These are phyloP conservation scores for Osmerus eperlanus DNA, from an alignment of 2,113 vertebrate genomes.

Conservation along the genomic window DNA sequence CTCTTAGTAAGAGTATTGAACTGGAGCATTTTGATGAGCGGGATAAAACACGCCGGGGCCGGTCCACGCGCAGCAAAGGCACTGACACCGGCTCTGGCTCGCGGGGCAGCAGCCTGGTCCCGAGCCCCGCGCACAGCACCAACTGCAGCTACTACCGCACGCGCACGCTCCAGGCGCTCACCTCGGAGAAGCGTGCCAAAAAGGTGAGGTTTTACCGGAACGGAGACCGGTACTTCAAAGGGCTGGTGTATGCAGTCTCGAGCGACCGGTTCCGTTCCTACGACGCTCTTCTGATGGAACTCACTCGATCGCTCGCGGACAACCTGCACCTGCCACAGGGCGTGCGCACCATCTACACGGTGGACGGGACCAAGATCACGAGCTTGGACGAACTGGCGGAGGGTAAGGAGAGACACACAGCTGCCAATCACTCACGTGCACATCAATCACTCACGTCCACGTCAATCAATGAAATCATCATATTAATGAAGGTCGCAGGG, in stretches of 20 bases:
- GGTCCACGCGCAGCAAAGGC: slow-evolving; percentile 65
- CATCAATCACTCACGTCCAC: background rate
- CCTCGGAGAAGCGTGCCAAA: slow-evolving; percentile 92
- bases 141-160: slow-evolving; percentile 98
- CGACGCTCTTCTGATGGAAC: slow-evolving; percentile 87
- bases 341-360: slow-evolving; percentile 89
- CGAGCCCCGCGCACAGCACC: slow-evolving; percentile 95
- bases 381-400: slow-evolving; percentile 92
- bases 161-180: slow-evolving; percentile 95
- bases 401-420: slow-evolving; percentile 69
- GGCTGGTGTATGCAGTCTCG: slow-evolving; percentile 92
- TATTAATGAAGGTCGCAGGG: no score
- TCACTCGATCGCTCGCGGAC: slow-evolving; percentile 88
- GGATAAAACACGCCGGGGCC: slow-evolving; percentile 83
- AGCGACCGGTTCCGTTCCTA: slow-evolving; percentile 89
- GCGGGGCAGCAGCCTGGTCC: slow-evolving; percentile 88
- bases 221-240: slow-evolving; percentile 96
- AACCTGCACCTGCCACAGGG: slow-evolving; percentile 95
- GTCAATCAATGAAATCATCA: background rate
- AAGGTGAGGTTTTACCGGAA: slow-evolving; percentile 97
- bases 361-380: slow-evolving; percentile 85
- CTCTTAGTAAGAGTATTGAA: slow-evolving; percentile 83
- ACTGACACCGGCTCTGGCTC: slow-evolving; percentile 68
- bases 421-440: background rate
- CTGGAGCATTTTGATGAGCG: slow-evolving; percentile 97